These are phyloP conservation scores for Monodelphis domestica DNA, from an alignment of 2,797 vertebrate genomes.

Conservation along the genomic window DNA sequence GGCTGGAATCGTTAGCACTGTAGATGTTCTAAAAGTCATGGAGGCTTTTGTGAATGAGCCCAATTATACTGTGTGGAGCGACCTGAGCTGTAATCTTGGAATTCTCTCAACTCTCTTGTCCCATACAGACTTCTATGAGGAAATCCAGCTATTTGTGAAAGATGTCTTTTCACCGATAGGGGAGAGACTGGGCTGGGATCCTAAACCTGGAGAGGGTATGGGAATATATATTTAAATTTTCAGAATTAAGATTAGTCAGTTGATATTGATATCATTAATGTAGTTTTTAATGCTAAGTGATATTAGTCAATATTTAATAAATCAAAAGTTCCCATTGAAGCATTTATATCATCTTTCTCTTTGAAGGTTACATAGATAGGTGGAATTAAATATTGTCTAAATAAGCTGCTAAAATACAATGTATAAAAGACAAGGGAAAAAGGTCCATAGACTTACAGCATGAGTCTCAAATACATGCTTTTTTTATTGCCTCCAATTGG, in stretches of 20 bases:
- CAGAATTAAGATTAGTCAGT: conserved; percentile 6
- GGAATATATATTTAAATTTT: conserved; percentile 10
- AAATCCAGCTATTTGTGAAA: conserved; percentile 95
- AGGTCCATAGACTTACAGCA: conserved; percentile 11
- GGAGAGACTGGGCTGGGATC: conserved; percentile 96
- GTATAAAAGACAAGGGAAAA: not conserved
- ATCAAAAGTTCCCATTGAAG: conserved; percentile 40
- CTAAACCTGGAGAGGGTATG: conserved; percentile 95
- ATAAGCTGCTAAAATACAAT: conserved; percentile 15
- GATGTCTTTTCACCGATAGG: conserved; percentile 97
- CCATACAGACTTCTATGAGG: conserved; percentile 97
- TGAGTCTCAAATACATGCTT: not conserved
- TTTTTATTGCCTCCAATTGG: not conserved
- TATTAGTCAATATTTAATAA: conserved; percentile 30
- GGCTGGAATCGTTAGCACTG: conserved; percentile 98
- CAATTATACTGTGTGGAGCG: conserved; percentile 99
- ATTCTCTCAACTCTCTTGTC: conserved; percentile 96
- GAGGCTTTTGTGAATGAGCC: conserved; percentile 98
- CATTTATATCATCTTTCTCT: not conserved
- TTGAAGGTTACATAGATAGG: conserved; percentile 10
- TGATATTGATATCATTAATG: not conserved
- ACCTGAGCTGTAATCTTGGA: conserved; percentile 99
- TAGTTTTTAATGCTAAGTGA: conserved; percentile 23
- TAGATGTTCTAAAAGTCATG: conserved; percentile 98
- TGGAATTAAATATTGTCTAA: not conserved